Evolutionary conservation across 2,888 invertebrate species (phyloP), one percentile per base, ranked within the genome.

Genomic region (Herminia tarsipennalis): DNA sequence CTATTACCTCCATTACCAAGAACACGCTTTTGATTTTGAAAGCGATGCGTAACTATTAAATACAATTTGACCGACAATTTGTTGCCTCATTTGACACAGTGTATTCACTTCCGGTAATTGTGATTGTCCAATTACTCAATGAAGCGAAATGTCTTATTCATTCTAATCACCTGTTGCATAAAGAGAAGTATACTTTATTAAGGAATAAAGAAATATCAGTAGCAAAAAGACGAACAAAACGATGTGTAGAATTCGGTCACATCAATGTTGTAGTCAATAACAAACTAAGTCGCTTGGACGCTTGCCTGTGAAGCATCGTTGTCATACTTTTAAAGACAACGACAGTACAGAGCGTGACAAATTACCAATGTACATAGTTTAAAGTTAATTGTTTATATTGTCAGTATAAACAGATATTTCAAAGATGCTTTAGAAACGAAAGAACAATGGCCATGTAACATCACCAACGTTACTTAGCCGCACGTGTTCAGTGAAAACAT

Each of bases 401-500:
- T 61, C 41, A 50, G 21, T 43, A 41, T 45, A 47, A 60, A 57
- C 41, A 59, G 35, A 42, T 42, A 46, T 48, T 37, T 48, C 52
- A 56, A 66, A 51, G 62, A 67, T 60, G 46, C 40, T 40, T 41
- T 38, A 45, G 20, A 40, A 47, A 32, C 35, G 13, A 37, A 32
- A 28, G 43, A 35, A 37, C 32, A 45, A 39, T 43, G 43, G 42
- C 14, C 29, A 34, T 16, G 13, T 9, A 2, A 20, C 21, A 49
- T 41, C 33, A 44, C 39, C 36, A 36, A 34, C 22, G 39, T 45
- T 27, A 28, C 39, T 43, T 42, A 25, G 35, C 28, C 35, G 41
- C 54, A 61, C 52, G 60, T 61, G 62, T 47, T 45, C 38, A 48
- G 48, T 61, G 38, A 65, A 64, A 70, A 66, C 56, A 65, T 56